Evolutionary conservation across 2,888 invertebrate species (phyloP).

Genomic region (Linyphia triangularis): DNA sequence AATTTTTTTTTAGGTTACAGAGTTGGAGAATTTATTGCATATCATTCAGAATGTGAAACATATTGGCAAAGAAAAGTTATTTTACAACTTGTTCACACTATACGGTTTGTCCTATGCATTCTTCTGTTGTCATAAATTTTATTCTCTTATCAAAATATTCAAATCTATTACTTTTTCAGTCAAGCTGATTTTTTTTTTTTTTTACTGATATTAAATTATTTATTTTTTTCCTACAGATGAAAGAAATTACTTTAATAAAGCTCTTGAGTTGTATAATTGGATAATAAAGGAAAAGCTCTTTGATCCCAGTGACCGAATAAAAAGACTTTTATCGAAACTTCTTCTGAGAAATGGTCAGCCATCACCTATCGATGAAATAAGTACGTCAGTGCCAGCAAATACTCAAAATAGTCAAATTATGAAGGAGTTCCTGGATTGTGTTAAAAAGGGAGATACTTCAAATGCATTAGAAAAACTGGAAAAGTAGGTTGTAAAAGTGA

Average conservation of each 20-base stretch:
- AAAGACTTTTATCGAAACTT: slow-evolving; percentile 84
- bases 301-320: slow-evolving; percentile 86
- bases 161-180: no score
- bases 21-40: slow-evolving; percentile 88
- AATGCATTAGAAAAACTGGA: slow-evolving; percentile 61
- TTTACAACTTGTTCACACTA: slow-evolving; percentile 84
- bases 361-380: slow-evolving; percentile 73
- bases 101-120: no score
- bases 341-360: slow-evolving; percentile 83
- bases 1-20: slow-evolving; percentile 82
- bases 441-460: slow-evolving; percentile 29
- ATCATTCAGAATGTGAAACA: slow-evolving; percentile 88
- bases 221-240: slow-evolving; percentile 81
- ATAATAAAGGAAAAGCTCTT: slow-evolving; percentile 89
- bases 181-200: no score
- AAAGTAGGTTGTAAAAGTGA: slow-evolving; percentile 13
- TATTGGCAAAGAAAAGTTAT: slow-evolving; percentile 88
- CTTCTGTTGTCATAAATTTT: not conserved
- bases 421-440: slow-evolving; percentile 26
- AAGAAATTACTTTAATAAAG: slow-evolving; percentile 86
- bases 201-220: no score
- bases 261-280: slow-evolving; percentile 88
- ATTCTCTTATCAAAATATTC: not conserved
- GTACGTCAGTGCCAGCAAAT: not conserved
- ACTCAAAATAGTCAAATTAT: not conserved